Evolutionary conservation across 2,797 vertebrate species (phyloP), one percentile per base, ranked within the genome.

Genomic region (Anas bernieri): DNA sequence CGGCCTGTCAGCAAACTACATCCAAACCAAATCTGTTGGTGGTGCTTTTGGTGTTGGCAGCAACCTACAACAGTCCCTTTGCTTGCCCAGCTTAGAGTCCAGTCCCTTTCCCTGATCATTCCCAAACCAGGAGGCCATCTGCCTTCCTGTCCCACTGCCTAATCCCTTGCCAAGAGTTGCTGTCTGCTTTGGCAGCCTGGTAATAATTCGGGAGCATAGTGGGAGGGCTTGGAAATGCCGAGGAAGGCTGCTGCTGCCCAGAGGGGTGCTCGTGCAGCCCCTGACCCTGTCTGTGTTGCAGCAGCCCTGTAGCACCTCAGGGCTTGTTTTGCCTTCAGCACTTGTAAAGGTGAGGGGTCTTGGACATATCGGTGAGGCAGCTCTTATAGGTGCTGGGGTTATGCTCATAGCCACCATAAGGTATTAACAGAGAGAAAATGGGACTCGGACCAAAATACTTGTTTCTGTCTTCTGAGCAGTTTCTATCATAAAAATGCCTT

Each of bases 291-390:
- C 41, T 35, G 2, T 43, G 14, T 25, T 50, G 8, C 50, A 16
- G 9, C 46, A 30, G 48, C 11, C 26, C 2, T 1, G 7, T 11
- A 30, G 25, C 30, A 11, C 0, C 0, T 17, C 75, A 17, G 39
- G 50, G 9, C 43, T 76, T 83, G 12, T 25, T 86, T 48, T 88
- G 43, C 52, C n/a, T 63, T 92, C 63, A 31, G 10, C 20, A 13
- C 41, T 66, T 33, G 39, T 70, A 84, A 74, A 25, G 59, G 8
- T 20, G 41, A 80, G 46, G 37, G 6, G 20, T 37, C 59, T 68
- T 86, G 64, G 67, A 81, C 43, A 26, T 30, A 41, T 56, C 28
- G 13, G 6, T 39, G 74, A 46, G 21, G 50, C 54, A 91, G 21
- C 12, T 81, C 74, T 74, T 68, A 0, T 37, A 62, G 73, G 28